Base-by-base conservation (phyloP, 2,888 invertebrate genomes). In the Drosophila tanythrix region DNA sequence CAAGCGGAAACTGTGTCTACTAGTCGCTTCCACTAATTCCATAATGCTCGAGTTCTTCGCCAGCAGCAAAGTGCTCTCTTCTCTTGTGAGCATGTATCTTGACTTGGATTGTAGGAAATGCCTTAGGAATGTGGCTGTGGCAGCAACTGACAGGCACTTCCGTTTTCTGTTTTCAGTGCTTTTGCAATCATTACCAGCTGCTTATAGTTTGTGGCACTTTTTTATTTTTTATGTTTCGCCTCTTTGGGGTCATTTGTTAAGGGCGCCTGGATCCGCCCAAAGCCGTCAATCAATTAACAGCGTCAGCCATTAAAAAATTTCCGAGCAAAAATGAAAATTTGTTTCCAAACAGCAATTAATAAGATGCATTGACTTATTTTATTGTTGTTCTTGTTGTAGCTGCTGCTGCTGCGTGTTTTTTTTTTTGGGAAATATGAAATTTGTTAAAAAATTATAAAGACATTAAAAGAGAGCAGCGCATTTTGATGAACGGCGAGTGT, bases 261-360 rank as follows among this genome's bases (percentile, higher is more conserved):
- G 67, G 68, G 64, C 67, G 70, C 61, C 46, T 51, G 59, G 50
- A 55, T 43, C 29, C 38, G 48, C 58, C 56, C 11, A 52, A 62
- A 67, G 78, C 65, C 73, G 76, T 82, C 84, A 87, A 84, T 84
- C 88, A 84, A 87, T 84, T 84, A 84, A 78, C 82, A 53, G 55
- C 58, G 51, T 56, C 29, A 51, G 7, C 27, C 50, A 63, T 53
- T 63, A 50, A 58, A 46, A 52, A 60, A 35, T 11, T 29, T 1
- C 11, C 66, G 50, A 46, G 57, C 59, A 25, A 74, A 67, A 63
- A 31, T 15, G 7, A 25, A 68, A 65, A 60, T 65, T 67, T 74
- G 63, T 77, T 77, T 66, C 59, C 18, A 74, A 78, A 70, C 63
- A 71, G 71, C 68, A 72, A 72, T 81, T 59, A 71, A 77, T 68